Evolutionary conservation across 1,140 invertebrate genomes (phyloP), one percentile per base, ranked within the genome.

Genomic region (Araneus ventricosus): DNA sequence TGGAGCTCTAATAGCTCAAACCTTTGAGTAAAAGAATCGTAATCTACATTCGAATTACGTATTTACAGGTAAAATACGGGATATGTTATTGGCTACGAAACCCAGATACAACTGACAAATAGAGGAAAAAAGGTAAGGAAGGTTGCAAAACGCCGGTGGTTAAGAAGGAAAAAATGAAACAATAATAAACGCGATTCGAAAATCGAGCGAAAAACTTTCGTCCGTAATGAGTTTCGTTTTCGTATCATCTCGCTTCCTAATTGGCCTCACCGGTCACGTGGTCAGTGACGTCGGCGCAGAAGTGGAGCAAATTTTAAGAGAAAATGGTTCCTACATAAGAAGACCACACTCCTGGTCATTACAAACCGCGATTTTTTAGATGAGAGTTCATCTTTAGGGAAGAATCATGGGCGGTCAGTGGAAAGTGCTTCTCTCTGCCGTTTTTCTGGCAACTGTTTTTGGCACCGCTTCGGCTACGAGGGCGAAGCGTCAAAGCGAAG

Each of bases 141-240:
- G 8, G 52, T 88, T 67, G 4, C 8, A 34, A 39, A 67, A 8
- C 37, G 61, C 59, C 86, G 20, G 34, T 45, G 57, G 30, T 75
- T 37, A 70, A 87, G 22, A 17, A 39, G 22, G 61, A 70, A 27
- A n/a, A 75, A 75, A 37, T 75, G 20, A 75, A 37, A 61, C 27
- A 34, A 37, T 27, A n/a, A 75, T 41, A 88, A 70, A 41, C 20
- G 10, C 8, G 39, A 27, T 88, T 88, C 59, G 59, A 88, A 88
- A 88, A 88, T 4, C 61, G 86, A 88, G 86, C 86, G 86, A 88
- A 88, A 52, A 88, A 75, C n/a, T 67, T 79, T 6, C 39, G 34
- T 59, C 30, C 30, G 67, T n/a, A 79, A 79, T 89, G 34, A 79
- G 67, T 89, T 89, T 89, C 67, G 30, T 70, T 89, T 89, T 89